Evolutionary conservation across 2,888 invertebrate genomes (phyloP), one percentile per base, ranked within the genome.

Genomic region (Oxycera nigricornis): DNA sequence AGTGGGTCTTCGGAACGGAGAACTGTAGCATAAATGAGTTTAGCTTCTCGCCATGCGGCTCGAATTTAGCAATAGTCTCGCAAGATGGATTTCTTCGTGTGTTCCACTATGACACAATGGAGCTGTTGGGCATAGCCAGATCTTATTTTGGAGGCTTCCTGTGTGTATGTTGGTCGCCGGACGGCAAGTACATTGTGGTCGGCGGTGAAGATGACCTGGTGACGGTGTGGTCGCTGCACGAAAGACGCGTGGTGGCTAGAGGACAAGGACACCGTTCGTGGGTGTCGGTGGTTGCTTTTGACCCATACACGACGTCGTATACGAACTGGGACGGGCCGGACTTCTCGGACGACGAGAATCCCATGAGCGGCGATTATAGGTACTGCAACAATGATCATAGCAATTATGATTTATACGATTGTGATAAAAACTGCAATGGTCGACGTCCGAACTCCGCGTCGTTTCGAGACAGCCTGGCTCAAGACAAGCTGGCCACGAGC

Each of bases 151-250:
- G 99, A 67, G 98, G 98, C 41, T 92, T 99, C 81, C 87, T 98
- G 55, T 98, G 98, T 86, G 97, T 98, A 2, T 94, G 96, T 82
- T 99, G 99, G 99, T 96, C 98, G 9, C 97, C 97, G 0, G 98
- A 99, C 85, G 94, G 95, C 61, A 92, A 94, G 81, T 95, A 97
- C 81, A 96, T 97, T 67, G 96, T 96, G 0, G 96, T 96, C 0
- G 99, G 99, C 0, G 99, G 99, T 2, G 99, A 99, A 86, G 99
- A 99, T 87, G 99, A 99, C 87, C 88, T 99, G 75, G 95, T 99
- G 68, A 98, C 98, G 0, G 94, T 99, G 41, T 99, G 97, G 94
- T 96, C 95, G 68, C 91, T 97, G 83, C 89, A 91, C 78, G 97
- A 98, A 82, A 90, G 95, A 78, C 88, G 96, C 65, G 97, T 98